These are phyloP conservation scores for Ianthella basta DNA, from an alignment of 37 sponge, comb jelly and placozoan genomes.

Conservation along the genomic window DNA sequence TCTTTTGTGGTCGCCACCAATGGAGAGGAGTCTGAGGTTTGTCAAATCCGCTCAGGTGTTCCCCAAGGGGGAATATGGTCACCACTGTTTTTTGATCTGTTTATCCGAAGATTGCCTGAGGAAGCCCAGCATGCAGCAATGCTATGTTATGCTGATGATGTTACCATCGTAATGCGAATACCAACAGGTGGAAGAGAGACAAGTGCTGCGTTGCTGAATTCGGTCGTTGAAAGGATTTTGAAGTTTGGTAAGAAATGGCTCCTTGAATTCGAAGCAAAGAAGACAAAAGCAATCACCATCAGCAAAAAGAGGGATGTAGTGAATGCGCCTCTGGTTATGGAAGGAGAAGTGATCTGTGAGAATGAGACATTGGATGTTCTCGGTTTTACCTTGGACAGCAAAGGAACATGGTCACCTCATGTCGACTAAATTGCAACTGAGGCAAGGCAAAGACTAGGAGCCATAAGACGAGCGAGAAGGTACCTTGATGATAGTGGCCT, in stretches of 20 bases:
- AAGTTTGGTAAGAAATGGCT: neutral
- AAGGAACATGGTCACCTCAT: slow-evolving; percentile 1
- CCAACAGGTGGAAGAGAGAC: slow-evolving; percentile 5
- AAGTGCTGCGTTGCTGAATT: slow-evolving; percentile 7
- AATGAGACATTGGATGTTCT: slow-evolving; percentile 3
- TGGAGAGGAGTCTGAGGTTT: slow-evolving; percentile 1
- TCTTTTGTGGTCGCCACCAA: slow-evolving; percentile 7
- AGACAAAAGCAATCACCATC: slow-evolving; percentile 24
- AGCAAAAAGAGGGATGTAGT: no score
- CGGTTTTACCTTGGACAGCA: slow-evolving; percentile 15
- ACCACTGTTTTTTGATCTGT: slow-evolving; percentile 9
- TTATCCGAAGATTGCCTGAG: neutral
- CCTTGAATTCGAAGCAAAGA: neutral
- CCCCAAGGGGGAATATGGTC: slow-evolving; percentile 23
- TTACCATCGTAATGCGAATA: neutral
- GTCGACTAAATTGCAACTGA: neutral
- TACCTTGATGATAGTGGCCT: neutral
- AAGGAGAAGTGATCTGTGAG: neutral
- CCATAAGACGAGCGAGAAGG: neutral
- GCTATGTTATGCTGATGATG: slow-evolving; percentile 1
- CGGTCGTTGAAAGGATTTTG: neutral
- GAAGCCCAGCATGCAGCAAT: slow-evolving; percentile 1
- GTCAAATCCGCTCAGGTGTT: neutral
- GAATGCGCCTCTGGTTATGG: slow-evolving; percentile 1
- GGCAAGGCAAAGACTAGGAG: slow-evolving; percentile 19